Evolutionary conservation across 2,797 vertebrate genomes (phyloP), one percentile per base, ranked within the genome.

Genomic region (Oreochromis mossambicus): DNA sequence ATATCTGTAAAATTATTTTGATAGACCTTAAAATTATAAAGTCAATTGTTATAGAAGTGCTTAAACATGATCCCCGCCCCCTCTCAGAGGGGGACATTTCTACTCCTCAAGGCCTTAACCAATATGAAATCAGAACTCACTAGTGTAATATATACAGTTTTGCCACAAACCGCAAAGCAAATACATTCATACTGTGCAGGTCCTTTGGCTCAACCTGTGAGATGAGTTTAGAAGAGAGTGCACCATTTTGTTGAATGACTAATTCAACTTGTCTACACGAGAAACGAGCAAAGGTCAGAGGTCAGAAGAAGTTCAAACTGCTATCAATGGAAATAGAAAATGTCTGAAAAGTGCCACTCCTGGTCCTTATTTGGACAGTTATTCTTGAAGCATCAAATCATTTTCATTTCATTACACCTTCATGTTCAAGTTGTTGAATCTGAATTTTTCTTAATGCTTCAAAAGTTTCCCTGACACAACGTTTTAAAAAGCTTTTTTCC

Each of bases 71-170:
- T 38, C 11, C 3, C 4, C 0, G 7, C 61, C 58, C 32, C 32
- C 58, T 63, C 17, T 36, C 32, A 12, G 32, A 8, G 19, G 2
- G 61, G 61, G 61, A 36, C 0, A 63, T n/a, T n/a, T 38, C n/a
- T 36, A 1, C 17, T 63, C 7, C 4, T 36, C 56, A 34, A 34
- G 56, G 29, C 15, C 6, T 38, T 66, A 41, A 41, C 36, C 19
- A 21, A 63, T 0, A 8, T 41, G 12, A 41, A 66, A 41, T 41
- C 11, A 66, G 34, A 66, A 0, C 12, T 38, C 61, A 12, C 32
- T 13, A 0, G 4, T 8, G 12, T 66, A 66, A 24, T 0, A 21
- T 41, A 38, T 41, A n/a, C 0, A n/a, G 32, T 0, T 61, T 61
- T 61, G 5, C 56, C 56, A 32, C 55, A 56, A 32, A 29, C 55